A percentile compares a stretch with the other conserved stretches of the same genome.
These are phyloP conservation scores for Yasuhikotakia modesta DNA, from an alignment of 2,797 vertebrate genomes.

Conservation along the genomic window DNA sequence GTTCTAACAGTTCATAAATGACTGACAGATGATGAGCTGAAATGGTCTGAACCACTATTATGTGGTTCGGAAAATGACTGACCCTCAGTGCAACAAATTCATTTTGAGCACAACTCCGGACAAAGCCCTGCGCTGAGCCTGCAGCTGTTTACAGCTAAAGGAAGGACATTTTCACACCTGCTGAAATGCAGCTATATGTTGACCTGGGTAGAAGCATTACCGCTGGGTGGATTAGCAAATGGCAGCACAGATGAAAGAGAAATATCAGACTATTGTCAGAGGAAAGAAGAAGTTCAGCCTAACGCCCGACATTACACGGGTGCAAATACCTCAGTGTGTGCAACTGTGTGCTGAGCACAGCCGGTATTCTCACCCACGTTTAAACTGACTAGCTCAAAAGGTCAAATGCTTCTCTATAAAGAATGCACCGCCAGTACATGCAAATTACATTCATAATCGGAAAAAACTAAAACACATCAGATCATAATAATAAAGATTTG, in stretches of 20 bases:
- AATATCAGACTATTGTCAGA: slow-evolving; percentile 60
- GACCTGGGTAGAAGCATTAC: slow-evolving; percentile 56
- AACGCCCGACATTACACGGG: slow-evolving; percentile 58
- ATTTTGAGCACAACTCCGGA: slow-evolving; percentile 30
- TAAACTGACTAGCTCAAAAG: slow-evolving; percentile 9
- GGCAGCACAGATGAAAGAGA: slow-evolving; percentile 63
- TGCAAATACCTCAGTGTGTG: slow-evolving; percentile 58
- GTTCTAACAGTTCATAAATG: slow-evolving; percentile 7
- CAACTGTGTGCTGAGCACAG: slow-evolving; percentile 41
- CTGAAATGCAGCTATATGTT: slow-evolving; percentile 47
- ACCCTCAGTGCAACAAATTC: slow-evolving; percentile 39
- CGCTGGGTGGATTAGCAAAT: slow-evolving; percentile 56
- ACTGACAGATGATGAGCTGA: slow-evolving; percentile 10
- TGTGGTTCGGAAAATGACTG: slow-evolving; percentile 18
- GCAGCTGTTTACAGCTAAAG: slow-evolving; percentile 45
- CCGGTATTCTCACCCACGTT: slow-evolving; percentile 47
- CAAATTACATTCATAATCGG: background rate
- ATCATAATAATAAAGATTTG: background rate
- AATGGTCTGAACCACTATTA: slow-evolving; percentile 32
- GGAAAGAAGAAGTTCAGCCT: slow-evolving; percentile 55
- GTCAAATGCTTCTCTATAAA: slow-evolving; percentile 6
- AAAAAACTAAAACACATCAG: background rate
- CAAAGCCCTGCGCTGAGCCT: slow-evolving; percentile 29
- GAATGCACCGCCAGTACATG: background rate
- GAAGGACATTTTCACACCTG: slow-evolving; percentile 38